phyloP scores from a whole-genome alignment of 2,113 vertebrate genomes.

The Machaerirhynchus nigripectus region DNA sequence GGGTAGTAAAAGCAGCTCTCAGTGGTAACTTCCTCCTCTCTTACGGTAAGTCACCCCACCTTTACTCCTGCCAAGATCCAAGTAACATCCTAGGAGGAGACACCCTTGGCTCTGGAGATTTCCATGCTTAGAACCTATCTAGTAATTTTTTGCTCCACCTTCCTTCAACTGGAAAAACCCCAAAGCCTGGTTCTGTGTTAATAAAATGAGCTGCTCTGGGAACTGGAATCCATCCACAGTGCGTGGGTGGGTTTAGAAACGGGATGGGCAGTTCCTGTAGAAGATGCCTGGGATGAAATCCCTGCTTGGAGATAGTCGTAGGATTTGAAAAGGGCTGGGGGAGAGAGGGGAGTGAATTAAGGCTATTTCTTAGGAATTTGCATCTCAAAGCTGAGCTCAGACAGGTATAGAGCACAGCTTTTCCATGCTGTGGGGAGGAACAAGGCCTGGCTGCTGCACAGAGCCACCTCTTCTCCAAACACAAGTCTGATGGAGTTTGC shows the following conservation, averaged over 20 bases:
- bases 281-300: not conserved
- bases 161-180: conserved; percentile 46
- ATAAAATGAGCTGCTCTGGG: conserved; percentile 7
- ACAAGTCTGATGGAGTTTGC: not conserved
- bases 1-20: not conserved
- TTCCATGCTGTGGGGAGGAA: not conserved
- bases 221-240: not conserved
- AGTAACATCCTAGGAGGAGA: not conserved
- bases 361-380: not conserved
- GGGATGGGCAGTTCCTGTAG: not conserved
- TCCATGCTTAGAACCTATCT: not conserved
- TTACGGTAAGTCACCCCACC: not conserved
- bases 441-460: not conserved
- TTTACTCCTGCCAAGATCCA: not conserved
- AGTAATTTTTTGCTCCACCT: conserved; percentile 38
- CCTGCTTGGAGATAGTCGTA: not conserved
- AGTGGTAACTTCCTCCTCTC: not conserved
- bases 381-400: not conserved
- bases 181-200: conserved; percentile 24
- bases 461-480: not conserved
- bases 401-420: not conserved
- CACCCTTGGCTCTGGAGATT: conserved; percentile 10
- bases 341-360: not conserved
- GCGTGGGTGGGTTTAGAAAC: not conserved
- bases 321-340: not conserved